Conservation (phyloP, 2,888 invertebrate genomes). For the Meteorus colon region DNA sequence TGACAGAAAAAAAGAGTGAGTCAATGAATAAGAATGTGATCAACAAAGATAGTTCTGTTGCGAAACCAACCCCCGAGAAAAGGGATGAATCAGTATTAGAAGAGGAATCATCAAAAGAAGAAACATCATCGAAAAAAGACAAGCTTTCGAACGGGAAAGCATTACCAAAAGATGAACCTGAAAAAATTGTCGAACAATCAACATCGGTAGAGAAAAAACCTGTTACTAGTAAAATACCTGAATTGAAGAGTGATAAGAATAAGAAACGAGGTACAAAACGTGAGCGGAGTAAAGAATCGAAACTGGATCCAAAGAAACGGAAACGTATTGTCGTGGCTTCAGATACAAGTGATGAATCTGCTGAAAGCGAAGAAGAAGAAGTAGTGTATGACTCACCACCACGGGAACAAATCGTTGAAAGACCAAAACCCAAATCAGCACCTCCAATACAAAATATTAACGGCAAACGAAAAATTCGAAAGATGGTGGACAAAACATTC, state of each 20-base stretch:
- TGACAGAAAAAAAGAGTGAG: slow-evolving; percentile 23
- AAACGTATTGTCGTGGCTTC: slow-evolving; percentile 62
- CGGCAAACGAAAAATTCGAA: slow-evolving; percentile 66
- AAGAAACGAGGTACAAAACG: slow-evolving; percentile 59
- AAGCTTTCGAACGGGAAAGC: too few relatives aligned
- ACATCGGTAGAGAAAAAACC: slow-evolving; percentile 16
- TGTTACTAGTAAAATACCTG: not conserved
- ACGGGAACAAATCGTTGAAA: slow-evolving; percentile 46
- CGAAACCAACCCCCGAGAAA: not conserved
- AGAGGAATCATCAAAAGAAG: not conserved
- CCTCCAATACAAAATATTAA: slow-evolving; percentile 56
- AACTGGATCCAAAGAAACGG: slow-evolving; percentile 57
- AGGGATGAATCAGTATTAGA: slow-evolving; percentile 8
- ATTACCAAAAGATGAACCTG: too few relatives aligned
- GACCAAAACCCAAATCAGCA: slow-evolving; percentile 58
- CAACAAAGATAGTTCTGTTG: slow-evolving; percentile 1
- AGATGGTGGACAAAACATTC: slow-evolving; percentile 64
- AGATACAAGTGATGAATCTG: slow-evolving; percentile 64
- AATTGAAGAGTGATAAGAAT: slow-evolving; percentile 47
- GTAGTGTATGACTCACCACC: slow-evolving; percentile 53
- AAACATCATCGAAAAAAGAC: slow-evolving; percentile 2
- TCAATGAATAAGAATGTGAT: slow-evolving; percentile 20
- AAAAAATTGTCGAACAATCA: too few relatives aligned
- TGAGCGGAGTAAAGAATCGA: slow-evolving; percentile 55
- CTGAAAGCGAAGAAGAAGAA: slow-evolving; percentile 49